Evolutionary conservation across 2,113 vertebrate genomes (phyloP).

Genomic region (Cervus canadensis): DNA sequence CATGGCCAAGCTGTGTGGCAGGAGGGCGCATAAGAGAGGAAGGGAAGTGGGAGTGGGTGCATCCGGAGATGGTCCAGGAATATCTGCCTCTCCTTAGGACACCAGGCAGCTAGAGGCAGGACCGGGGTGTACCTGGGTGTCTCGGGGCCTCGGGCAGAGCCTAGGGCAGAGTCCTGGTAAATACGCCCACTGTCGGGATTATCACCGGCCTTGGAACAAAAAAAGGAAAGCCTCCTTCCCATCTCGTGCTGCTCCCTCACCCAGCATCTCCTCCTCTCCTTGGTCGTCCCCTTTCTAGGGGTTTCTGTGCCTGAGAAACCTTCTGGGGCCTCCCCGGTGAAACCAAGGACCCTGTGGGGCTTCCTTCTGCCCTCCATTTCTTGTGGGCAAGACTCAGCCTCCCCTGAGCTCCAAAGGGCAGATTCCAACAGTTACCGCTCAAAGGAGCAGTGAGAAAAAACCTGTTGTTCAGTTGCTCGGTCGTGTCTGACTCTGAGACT

Average conservation of each 20-base stretch:
- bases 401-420: background rate
- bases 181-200: fast-evolving
- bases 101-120: background rate
- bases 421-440: background rate
- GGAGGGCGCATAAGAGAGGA: background rate
- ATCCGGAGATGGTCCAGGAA: background rate
- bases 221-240: background rate
- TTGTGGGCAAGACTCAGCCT: background rate
- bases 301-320: background rate
- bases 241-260: fast-evolving
- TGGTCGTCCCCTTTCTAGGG: background rate
- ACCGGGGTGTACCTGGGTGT: background rate
- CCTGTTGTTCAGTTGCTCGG: background rate
- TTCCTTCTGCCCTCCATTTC: background rate
- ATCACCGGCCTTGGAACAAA: fast-evolving
- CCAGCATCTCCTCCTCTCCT: background rate
- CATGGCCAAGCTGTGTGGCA: background rate
- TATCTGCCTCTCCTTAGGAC: fast-evolving
- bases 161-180: fast-evolving
- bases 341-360: background rate
- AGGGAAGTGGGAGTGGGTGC: background rate
- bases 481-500: background rate
- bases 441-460: background rate
- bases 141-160: background rate
- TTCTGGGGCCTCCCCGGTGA: background rate